A percentile compares a stretch with the other conserved stretches of the same genome.
phyloP scores from a whole-genome alignment of 2,888 invertebrate species.

The Diachrysia chrysitis region DNA sequence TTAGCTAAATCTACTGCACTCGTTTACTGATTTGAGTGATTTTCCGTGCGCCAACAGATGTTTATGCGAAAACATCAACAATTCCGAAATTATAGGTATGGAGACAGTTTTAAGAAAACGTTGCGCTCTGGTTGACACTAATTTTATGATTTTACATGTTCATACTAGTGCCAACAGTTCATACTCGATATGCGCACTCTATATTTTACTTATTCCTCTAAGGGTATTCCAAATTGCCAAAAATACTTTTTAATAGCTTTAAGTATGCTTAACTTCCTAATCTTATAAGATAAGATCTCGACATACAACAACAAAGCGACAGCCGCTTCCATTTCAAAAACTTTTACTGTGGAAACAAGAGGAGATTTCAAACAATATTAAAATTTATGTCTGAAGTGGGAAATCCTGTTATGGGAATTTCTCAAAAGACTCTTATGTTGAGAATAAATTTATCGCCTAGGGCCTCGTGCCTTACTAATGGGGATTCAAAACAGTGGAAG shows the following conservation, averaged over 20 bases:
- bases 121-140: no score
- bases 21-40: no score
- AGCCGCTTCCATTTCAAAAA: not conserved
- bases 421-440: slow-evolving; percentile 3
- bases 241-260: not conserved
- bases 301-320: not conserved
- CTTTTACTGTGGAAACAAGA: not conserved
- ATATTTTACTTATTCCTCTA: not conserved
- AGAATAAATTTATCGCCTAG: not conserved
- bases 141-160: no score
- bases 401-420: slow-evolving; percentile 1
- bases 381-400: slow-evolving; percentile 6
- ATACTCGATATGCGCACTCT: no score
- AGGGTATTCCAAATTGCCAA: not conserved
- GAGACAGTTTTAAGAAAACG: no score
- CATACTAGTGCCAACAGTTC: no score
- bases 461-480: not conserved
- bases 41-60: no score
- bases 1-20: no score
- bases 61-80: no score
- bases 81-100: no score
- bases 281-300: not conserved
- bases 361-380: slow-evolving; percentile 5
- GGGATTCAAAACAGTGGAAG: slow-evolving; percentile 2
- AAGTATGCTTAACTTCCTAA: not conserved